Conservation (phyloP, 2,888 invertebrate genomes). For the Xestia rhomboidea region DNA sequence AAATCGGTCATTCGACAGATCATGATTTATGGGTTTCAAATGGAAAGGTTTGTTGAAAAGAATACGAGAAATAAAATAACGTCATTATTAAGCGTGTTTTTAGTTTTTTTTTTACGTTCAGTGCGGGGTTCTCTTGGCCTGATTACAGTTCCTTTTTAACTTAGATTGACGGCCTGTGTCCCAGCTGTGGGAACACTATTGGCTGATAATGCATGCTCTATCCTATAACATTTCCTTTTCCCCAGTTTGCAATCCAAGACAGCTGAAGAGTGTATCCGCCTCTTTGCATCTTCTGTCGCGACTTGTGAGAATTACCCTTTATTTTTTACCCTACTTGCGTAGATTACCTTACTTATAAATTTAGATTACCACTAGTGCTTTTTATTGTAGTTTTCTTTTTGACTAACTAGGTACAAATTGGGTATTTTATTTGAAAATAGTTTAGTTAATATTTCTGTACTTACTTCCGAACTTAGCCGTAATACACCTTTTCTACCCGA, state of each 20-base stretch:
- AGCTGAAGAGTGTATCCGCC: slow-evolving; percentile 44
- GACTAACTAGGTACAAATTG: not conserved
- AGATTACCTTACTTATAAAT: not conserved
- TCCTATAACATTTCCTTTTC: slow-evolving; percentile 9
- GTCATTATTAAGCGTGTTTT: too few relatives aligned
- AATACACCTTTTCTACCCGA: too few relatives aligned
- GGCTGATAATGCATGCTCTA: not conserved
- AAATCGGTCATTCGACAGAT: too few relatives aligned
- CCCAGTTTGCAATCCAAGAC: slow-evolving; percentile 63
- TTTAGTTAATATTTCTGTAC: too few relatives aligned
- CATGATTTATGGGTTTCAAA: too few relatives aligned
- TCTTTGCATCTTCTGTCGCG: slow-evolving; percentile 47
- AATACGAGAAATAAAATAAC: too few relatives aligned
- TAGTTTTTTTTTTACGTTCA: too few relatives aligned
- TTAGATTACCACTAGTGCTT: not conserved
- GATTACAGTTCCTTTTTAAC: too few relatives aligned
- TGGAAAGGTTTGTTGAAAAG: too few relatives aligned
- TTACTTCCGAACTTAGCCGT: too few relatives aligned
- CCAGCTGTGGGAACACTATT: not conserved
- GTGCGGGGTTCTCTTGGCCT: too few relatives aligned
- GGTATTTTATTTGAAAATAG: not conserved
- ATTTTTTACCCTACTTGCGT: not conserved
- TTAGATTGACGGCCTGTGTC: not conserved
- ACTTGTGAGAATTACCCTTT: slow-evolving; percentile 66
- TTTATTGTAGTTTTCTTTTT: not conserved